Evolutionary conservation across 2,888 invertebrate species (phyloP), one percentile per base, ranked within the genome.

Genomic region (Tenthredo distinguenda): DNA sequence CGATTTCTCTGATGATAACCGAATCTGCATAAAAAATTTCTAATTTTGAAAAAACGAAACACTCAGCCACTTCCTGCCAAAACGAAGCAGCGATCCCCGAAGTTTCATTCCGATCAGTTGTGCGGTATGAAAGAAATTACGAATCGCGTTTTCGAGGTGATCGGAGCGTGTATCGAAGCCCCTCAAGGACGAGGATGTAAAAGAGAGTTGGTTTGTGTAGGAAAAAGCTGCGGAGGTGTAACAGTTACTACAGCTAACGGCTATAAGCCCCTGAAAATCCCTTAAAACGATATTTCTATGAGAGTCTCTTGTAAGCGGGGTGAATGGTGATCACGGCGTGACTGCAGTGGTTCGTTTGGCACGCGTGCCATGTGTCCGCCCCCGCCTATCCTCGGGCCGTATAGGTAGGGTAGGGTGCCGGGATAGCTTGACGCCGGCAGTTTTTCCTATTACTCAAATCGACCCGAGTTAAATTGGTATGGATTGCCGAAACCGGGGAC

Each of bases 311-410:
- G 81, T n/a, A 81, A 37, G 62, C 40, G 37, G 9, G 40, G 34
- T 81, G 58, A 81, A 40, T 81, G 62, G 40, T 81, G 81, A 81
- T 81, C 81, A 58, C 58, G 21, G 81, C 81, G 81, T 81, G 58
- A 62, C 79, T 83, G 68, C 68, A 83, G 83, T 83, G 43, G 65
- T 83, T 83, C 68, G 83, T 77, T 76, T 84, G 77, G 86, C 87
- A 85, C 90, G 91, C 88, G 90, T 90, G 91, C 90, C 91, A 91
- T 91, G 91, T 91, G 91, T 83, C 83, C 83, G 65, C 81, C 81
- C 81, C 81, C 81, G 81, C 62, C 40, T 62, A 31, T 31, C 47
- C 50, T 26, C n/a, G 26, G 31, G 34, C 43, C 6, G 15, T 47
- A 47, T 47, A 68, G 72, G 34, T 50, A 18, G 34, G 31, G 37